Conservation (phyloP, 2,113 vertebrate species). For the Castor canadensis region DNA sequence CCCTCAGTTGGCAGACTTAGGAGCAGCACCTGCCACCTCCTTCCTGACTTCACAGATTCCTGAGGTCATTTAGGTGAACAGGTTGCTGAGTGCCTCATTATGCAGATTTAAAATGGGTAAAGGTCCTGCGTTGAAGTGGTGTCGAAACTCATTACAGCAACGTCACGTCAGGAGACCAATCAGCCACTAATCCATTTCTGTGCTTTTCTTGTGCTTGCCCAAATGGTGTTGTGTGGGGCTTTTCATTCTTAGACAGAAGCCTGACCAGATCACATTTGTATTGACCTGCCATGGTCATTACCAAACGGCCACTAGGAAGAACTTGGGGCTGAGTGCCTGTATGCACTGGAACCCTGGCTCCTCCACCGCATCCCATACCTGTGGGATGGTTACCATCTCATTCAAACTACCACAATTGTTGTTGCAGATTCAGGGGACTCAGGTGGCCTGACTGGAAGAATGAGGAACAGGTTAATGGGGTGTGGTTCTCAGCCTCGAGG, state of each 20-base stretch:
- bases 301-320: neutral
- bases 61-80: neutral
- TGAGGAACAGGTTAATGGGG: neutral
- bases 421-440: too few species aligned
- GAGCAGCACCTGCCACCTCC: neutral
- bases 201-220: neutral
- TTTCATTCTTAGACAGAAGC: neutral
- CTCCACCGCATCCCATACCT: accelerated
- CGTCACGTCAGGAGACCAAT: neutral
- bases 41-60: neutral
- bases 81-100: neutral
- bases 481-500: neutral
- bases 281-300: neutral
- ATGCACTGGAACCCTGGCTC: too few species aligned
- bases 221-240: neutral
- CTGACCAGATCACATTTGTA: neutral
- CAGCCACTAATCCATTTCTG: neutral
- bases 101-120: neutral
- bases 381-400: neutral
- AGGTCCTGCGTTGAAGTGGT: neutral
- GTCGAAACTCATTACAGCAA: neutral
- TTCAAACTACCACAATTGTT: neutral
- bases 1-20: too few species aligned
- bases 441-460: accelerated
- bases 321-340: too few species aligned